Conservation (phyloP, 2,888 invertebrate genomes). For the Eupithecia dodoneata region DNA sequence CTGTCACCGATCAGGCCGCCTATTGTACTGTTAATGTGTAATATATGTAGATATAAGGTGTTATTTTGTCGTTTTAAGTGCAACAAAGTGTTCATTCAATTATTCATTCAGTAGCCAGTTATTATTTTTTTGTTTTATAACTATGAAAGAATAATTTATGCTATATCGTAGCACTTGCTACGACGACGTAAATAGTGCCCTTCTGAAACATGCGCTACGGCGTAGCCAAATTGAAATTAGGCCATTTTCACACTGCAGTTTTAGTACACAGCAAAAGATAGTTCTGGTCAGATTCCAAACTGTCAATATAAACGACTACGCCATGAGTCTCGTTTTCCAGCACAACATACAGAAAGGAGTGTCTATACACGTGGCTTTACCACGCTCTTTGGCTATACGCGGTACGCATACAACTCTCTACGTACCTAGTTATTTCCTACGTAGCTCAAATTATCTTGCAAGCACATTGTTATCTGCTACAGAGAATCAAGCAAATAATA, state of each 20-base stretch:
- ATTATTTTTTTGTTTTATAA: background rate
- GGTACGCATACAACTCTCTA: background rate
- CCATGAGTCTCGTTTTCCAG: too few relatives aligned
- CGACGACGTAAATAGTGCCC: background rate
- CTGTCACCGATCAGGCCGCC: too few relatives aligned
- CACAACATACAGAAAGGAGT: background rate
- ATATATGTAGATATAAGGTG: too few relatives aligned
- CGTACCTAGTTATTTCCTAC: background rate
- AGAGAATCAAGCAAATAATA: background rate
- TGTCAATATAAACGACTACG: too few relatives aligned
- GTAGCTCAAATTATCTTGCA: background rate
- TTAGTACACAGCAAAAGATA: background rate
- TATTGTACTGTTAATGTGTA: too few relatives aligned
- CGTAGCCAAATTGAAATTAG: background rate
- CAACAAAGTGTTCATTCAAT: too few relatives aligned
- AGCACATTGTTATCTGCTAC: background rate
- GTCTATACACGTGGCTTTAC: background rate
- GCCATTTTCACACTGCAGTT: background rate
- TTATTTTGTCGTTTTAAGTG: too few relatives aligned
- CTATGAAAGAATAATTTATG: too few relatives aligned
- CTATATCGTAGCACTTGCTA: background rate
- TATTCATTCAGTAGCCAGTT: too few relatives aligned
- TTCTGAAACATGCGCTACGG: background rate
- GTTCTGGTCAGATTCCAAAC: background rate
- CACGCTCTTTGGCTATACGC: background rate